Evolutionary conservation across 2,888 invertebrate genomes (phyloP), one percentile per base, ranked within the genome.

Genomic region (Lycocerus yunnanus): DNA sequence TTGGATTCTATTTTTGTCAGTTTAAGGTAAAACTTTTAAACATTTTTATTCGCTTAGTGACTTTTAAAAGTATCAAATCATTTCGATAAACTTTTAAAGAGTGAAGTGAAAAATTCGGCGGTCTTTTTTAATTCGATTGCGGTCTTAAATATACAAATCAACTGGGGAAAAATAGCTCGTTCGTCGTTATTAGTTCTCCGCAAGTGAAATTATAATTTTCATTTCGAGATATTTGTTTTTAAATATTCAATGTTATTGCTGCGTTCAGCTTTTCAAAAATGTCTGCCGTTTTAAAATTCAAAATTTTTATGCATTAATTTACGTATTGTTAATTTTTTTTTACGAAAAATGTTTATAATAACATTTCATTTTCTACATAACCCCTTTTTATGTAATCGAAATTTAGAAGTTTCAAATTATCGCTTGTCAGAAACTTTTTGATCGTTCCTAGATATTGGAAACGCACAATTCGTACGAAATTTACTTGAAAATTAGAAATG

Each of bases 1-100:
- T 90, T 89, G 88, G 88, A 87, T 89, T 90, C 89, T 89, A 89
- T 90, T 91, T 89, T 89, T 90, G 89, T 90, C 88, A 89, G 88
- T 89, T 87, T 87, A 86, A 89, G 90, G 90, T 87, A 84, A 85
- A 83, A 18, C 43, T 43, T 21, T 43, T 43, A 3, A 43, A 43
- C 43, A 43, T 43, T 43, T n/a, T n/a, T 43, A 43, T 43, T 43
- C 0, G n/a, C 43, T n/a, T n/a, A n/a, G 43, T n/a, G 43, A 6
- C 43, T 43, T 27, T 43, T 43, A 43, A 6, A 6, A 43, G 2
- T 43, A 43, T 43, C 43, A 43, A n/a, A 43, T 43, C 43, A 0
- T 43, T 6, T 43, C 43, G 43, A 8, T 13, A 43, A 43, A n/a
- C n/a, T n/a, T n/a, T 5, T n/a, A n/a, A n/a, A 43, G n/a, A n/a